Base-by-base conservation (phyloP, 1,140 invertebrate species). In the Branchinecta lynchi region DNA sequence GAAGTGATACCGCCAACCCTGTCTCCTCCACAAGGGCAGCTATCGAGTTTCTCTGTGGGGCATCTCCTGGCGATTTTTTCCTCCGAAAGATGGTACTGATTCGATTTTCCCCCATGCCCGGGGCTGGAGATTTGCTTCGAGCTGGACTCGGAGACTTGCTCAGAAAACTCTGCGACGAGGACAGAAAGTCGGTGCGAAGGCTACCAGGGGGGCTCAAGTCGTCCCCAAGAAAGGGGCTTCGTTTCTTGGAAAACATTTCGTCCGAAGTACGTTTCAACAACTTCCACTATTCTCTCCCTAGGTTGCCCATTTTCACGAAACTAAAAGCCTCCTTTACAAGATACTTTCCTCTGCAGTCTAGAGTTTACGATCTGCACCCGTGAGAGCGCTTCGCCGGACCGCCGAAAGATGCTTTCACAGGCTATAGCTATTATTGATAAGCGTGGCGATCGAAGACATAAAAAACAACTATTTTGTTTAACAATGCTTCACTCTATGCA, bases 171-270 rank as follows among this genome's bases (percentile, higher is more conserved):
- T 32, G 32, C 12, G 51, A 60, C 51, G 51, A 60, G 12, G 51
- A 12, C 17, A 60, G 17, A 60, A 60, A 60, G 17, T 60, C 51
- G 12, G 51, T 12, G 12, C 51, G 51, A 20, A 60, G 17, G 17
- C 51, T 60, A 60, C 17, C 6, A 12, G 51, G 51, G 51, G 51
- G 51, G 6, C 51, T 60, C 6, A 60, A 60, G 17, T 60, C 51
- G 51, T 60, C 51, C 51, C 51, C 51, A 3, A 60, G 51, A 60
- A 60, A 60, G 17, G 51, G 51, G 17, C 51, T 60, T 60, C 51
- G 12, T 20, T 60, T 60, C 51, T 60, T 60, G 12, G 51, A 15
- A 60, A 60, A 60, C 51, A 60, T 60, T 32, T 32, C 32, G 32
- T 32, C 32, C 2, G 32, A 32, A 32, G 32, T 32, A 32, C 1